Percentiles rank a stretch among this genome's conserved stretches.
Evolutionary conservation across 1,140 invertebrate species (phyloP).

Genomic region (Pseudobourletiella spinata): DNA sequence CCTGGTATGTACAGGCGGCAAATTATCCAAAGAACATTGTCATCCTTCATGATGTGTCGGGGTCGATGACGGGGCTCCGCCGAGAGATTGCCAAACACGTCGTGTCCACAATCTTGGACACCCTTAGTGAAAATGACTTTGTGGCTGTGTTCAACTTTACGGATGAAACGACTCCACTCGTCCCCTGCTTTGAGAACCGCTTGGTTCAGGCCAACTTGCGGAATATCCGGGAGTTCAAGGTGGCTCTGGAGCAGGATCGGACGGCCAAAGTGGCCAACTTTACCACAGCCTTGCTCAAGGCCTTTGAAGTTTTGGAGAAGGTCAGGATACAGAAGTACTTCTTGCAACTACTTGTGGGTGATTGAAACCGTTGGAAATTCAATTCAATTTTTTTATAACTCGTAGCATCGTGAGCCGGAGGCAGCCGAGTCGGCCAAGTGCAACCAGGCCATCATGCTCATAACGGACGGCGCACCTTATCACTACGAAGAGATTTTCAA

Average conservation of each 20-base stretch:
- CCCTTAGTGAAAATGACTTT: slow-evolving; percentile 95
- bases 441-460: slow-evolving; percentile 96
- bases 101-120: slow-evolving; percentile 78
- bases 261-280: slow-evolving; percentile 92
- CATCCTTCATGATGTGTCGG: slow-evolving; percentile 87
- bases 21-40: slow-evolving; percentile 96
- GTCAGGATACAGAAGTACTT: slow-evolving; percentile 43
- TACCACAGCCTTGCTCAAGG: slow-evolving; percentile 73
- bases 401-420: background rate
- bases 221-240: slow-evolving; percentile 73
- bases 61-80: slow-evolving; percentile 94
- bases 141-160: slow-evolving; percentile 82
- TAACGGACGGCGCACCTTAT: slow-evolving; percentile 94
- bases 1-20: slow-evolving; percentile 94
- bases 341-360: too few species aligned
- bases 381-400: too few species aligned
- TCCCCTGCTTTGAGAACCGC: slow-evolving; percentile 69
- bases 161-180: slow-evolving; percentile 53
- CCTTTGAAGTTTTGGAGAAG: slow-evolving; percentile 75
- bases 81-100: slow-evolving; percentile 89
- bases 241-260: slow-evolving; percentile 52
- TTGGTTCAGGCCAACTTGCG: slow-evolving; percentile 79
- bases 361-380: too few species aligned
- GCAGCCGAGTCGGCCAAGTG: slow-evolving; percentile 62
- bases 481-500: slow-evolving; percentile 86